Conservation (phyloP, 1,140 invertebrate species). For the Orchestia grillus region DNA sequence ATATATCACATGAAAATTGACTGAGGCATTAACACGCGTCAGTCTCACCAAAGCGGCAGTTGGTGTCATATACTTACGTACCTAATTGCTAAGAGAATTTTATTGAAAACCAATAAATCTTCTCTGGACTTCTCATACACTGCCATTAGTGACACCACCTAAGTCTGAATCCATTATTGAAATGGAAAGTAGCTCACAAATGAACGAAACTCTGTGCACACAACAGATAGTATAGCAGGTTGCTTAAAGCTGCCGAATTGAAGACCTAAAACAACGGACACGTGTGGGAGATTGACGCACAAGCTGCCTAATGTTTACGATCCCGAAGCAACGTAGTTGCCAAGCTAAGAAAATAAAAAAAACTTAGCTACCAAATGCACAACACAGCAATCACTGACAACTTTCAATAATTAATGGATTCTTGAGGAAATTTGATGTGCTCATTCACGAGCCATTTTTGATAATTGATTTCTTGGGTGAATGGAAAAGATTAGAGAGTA, state of each 20-base stretch:
- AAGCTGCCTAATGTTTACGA: not conserved
- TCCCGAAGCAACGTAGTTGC: not conserved
- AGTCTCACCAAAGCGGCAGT: not conserved
- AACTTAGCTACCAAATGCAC: not conserved
- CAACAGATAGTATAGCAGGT: not conserved
- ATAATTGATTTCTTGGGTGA: not conserved
- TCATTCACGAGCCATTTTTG: not conserved
- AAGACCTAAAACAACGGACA: not conserved
- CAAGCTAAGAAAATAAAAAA: not conserved
- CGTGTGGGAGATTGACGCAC: no score
- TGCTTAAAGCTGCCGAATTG: not conserved
- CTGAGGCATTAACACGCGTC: not conserved
- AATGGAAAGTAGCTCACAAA: not conserved
- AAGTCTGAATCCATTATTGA: not conserved
- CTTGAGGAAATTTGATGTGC: not conserved
- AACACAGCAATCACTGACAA: not conserved
- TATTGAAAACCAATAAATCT: not conserved
- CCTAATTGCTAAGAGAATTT: not conserved
- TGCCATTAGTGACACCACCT: not conserved
- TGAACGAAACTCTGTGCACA: not conserved
- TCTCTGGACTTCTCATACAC: not conserved
- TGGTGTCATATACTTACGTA: not conserved
- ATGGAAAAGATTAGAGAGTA: not conserved
- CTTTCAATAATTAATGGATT: not conserved
- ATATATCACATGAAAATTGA: conserved; percentile 30